These are phyloP conservation scores for Neoaliturus tenellus DNA, from an alignment of 2,888 invertebrate genomes.

Conservation along the genomic window DNA sequence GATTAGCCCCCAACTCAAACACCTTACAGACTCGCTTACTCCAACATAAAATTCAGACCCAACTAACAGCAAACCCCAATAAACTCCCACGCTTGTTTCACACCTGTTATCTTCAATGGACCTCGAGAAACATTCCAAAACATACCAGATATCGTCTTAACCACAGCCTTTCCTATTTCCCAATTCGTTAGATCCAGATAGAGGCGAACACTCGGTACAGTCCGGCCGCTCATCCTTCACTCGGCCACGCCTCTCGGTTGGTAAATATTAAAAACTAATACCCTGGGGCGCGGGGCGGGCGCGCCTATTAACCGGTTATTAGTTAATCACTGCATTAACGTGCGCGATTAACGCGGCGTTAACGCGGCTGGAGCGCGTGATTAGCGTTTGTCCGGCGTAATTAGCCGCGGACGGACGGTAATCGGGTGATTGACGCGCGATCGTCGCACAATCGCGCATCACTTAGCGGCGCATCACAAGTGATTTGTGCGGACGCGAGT, in stretches of 20 bases:
- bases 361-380: too few relatives aligned
- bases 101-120: too few relatives aligned
- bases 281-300: constrained; percentile 1
- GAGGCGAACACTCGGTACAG: background rate
- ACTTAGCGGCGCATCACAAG: constrained; percentile 5
- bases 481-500: constrained; percentile 13
- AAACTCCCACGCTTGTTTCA: too few relatives aligned
- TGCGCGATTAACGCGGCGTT: background rate
- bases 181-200: background rate
- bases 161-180: background rate
- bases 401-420: constrained; percentile 30
- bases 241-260: background rate
- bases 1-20: too few relatives aligned
- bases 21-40: too few relatives aligned
- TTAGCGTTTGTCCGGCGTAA: constrained; percentile 19
- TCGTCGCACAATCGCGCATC: constrained; percentile 44
- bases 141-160: background rate
- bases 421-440: constrained; percentile 46
- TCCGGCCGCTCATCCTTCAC: background rate
- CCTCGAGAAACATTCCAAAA: too few relatives aligned
- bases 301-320: background rate
- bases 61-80: too few relatives aligned
- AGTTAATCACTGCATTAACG: constrained; percentile 38
- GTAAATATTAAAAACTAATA: constrained; percentile 40
- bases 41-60: too few relatives aligned